phyloP scores from a whole-genome alignment of 2,113 vertebrate genomes.

The Trochalopteron elliotii region DNA sequence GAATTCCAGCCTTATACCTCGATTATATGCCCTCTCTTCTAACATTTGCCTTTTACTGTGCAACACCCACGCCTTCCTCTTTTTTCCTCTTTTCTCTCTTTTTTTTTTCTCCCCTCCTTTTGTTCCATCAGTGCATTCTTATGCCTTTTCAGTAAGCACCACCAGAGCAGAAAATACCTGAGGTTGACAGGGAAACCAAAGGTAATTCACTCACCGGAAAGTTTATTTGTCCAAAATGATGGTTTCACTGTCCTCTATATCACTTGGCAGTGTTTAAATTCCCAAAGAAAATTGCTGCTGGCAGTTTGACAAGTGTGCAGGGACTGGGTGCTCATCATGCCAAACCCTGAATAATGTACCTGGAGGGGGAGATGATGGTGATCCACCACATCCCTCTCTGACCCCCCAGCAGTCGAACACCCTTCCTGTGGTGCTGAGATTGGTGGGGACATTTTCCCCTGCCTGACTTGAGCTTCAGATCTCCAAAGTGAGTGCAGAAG shows the following conservation, averaged over 20 bases:
- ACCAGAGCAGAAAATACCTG: background rate
- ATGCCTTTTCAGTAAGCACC: background rate
- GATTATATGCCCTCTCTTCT: background rate
- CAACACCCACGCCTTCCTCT: background rate
- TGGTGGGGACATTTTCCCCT: background rate
- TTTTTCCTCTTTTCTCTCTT: background rate
- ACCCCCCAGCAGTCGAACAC: background rate
- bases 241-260: background rate
- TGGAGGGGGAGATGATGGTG: background rate
- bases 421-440: background rate
- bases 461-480: fast-evolving
- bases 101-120: background rate
- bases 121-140: background rate
- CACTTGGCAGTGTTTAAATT: background rate
- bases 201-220: background rate
- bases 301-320: background rate
- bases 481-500: background rate
- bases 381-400: background rate
- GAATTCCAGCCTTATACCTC: background rate
- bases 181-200: background rate
- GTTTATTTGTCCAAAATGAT: background rate
- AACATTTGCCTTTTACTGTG: background rate
- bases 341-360: fast-evolving
- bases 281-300: background rate
- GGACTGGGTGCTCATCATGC: fast-evolving